A percentile compares a stretch with the other conserved stretches of the same genome.
phyloP scores from a whole-genome alignment of 2,797 vertebrate species.

The Tragelaphus oryx region DNA sequence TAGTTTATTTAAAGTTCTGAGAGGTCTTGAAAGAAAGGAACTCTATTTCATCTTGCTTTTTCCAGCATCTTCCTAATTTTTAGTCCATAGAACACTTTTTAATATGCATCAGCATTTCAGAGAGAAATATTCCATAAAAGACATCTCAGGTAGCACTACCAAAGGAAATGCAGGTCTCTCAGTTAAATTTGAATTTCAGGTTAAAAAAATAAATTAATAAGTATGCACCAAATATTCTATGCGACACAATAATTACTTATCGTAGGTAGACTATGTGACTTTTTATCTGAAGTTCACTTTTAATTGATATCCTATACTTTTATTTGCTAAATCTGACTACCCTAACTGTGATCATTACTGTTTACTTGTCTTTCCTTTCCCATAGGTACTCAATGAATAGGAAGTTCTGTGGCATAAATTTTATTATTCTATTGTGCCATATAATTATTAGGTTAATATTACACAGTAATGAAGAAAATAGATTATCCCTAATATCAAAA shows the following conservation, averaged over 20 bases:
- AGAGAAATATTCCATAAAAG: background rate
- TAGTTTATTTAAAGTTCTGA: background rate
- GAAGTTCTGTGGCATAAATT: background rate
- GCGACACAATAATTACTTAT: background rate
- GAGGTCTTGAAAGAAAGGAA: background rate
- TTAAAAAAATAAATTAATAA: background rate
- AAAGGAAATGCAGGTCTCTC: background rate
- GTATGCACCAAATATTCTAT: background rate
- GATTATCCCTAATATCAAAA: background rate
- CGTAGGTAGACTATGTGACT: background rate
- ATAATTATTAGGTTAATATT: background rate
- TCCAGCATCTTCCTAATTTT: background rate
- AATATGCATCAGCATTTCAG: background rate
- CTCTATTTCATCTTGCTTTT: background rate
- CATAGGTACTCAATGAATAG: background rate
- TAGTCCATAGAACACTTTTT: background rate
- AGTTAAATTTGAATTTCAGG: background rate
- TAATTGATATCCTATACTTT: background rate
- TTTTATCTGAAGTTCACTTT: slow-evolving; percentile 6
- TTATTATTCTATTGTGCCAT: background rate
- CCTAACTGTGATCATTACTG: background rate
- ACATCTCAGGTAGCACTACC: background rate
- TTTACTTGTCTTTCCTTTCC: background rate
- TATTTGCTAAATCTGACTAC: background rate
- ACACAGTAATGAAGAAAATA: background rate